Conservation (phyloP, 2,113 vertebrate genomes). For the Siniperca knerii region DNA sequence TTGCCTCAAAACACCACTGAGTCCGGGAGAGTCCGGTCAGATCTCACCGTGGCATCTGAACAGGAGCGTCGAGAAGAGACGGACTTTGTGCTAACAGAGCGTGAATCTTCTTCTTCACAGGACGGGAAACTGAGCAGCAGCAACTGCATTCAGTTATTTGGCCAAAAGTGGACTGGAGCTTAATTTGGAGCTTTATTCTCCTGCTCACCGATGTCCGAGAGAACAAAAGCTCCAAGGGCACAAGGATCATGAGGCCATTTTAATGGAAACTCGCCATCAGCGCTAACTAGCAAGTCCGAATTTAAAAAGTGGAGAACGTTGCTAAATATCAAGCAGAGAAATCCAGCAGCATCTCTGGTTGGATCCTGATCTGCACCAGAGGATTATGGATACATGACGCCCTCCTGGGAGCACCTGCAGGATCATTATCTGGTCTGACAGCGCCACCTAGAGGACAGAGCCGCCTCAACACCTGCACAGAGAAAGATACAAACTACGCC, state of each 20-base stretch:
- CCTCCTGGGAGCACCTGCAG: background rate
- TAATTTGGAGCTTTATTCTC: background rate
- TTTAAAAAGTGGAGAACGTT: background rate
- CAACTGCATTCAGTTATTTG: background rate
- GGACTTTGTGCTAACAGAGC: background rate
- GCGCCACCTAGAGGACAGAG: background rate
- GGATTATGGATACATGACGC: constrained; percentile 34
- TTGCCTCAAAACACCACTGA: background rate
- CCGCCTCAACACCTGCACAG: background rate
- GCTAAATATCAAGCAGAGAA: background rate
- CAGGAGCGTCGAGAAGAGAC: background rate
- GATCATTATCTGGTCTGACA: background rate
- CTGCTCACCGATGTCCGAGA: background rate
- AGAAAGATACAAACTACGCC: background rate
- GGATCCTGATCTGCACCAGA: constrained; percentile 17
- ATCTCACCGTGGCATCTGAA: constrained; percentile 27
- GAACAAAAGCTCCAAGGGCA: background rate
- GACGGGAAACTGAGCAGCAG: background rate
- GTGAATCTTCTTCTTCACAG: background rate
- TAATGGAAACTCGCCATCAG: background rate
- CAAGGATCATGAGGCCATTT: background rate
- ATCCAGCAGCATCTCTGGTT: background rate
- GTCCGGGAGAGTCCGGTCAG: background rate
- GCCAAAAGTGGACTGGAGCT: background rate
- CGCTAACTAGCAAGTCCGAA: too few species aligned